Conservation (phyloP, 1,140 invertebrate species). For the Acromyrmex echinatior region DNA sequence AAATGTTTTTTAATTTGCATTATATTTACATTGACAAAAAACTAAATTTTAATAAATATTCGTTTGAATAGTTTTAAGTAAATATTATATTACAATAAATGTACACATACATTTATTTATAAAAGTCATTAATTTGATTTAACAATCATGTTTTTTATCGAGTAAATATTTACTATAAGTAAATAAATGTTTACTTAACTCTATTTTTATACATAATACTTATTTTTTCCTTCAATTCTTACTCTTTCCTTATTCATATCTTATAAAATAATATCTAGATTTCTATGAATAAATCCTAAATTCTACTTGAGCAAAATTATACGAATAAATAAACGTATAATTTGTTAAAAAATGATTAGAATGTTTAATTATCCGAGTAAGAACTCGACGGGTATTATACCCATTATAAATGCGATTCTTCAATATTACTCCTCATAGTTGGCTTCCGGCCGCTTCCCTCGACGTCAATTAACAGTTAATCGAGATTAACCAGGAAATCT, state of each 20-base stretch:
- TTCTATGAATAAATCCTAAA: neutral
- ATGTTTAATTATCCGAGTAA: slow-evolving; percentile 18
- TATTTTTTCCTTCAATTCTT: neutral
- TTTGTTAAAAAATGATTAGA: slow-evolving; percentile 7
- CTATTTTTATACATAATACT: neutral
- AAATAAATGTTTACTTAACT: too few relatives aligned
- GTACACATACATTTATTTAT: too few relatives aligned
- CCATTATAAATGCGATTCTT: slow-evolving; percentile 22
- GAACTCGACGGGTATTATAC: slow-evolving; percentile 1
- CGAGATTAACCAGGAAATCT: slow-evolving; percentile 43
- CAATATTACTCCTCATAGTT: slow-evolving; percentile 20
- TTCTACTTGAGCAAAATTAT: neutral
- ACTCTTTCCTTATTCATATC: neutral
- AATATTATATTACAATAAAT: too few relatives aligned
- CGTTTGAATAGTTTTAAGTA: too few relatives aligned
- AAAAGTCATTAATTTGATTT: too few relatives aligned
- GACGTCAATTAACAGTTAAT: slow-evolving; percentile 51
- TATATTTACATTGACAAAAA: too few relatives aligned
- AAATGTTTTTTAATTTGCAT: neutral
- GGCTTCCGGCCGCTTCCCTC: slow-evolving; percentile 32
- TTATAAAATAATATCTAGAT: neutral
- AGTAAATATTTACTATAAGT: too few relatives aligned
- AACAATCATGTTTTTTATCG: too few relatives aligned
- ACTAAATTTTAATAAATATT: too few relatives aligned
- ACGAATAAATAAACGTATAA: neutral